Evolutionary conservation across 37 sponge, comb jelly and placozoan genomes (phyloP).

Genomic region (Spongilla lacustris): DNA sequence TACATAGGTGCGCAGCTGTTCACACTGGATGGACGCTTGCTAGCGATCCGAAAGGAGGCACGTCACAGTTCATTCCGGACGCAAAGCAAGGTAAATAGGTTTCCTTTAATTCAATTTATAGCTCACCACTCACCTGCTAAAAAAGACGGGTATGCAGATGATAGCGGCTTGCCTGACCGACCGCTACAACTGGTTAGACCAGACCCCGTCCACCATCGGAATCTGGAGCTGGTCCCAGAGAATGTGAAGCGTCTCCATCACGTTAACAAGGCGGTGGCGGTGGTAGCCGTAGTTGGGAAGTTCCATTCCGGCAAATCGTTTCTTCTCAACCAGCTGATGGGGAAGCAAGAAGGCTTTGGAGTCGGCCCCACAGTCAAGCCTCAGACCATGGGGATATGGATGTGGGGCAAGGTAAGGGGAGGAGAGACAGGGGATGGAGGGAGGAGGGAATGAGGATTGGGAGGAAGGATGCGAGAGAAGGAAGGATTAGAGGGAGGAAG

Average conservation of each 20-base stretch:
- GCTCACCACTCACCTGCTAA: background rate
- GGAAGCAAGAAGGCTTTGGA: conserved; percentile 87
- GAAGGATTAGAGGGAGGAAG: too few species aligned
- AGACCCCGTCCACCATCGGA: conserved; percentile 69
- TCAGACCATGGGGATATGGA: conserved; percentile 97
- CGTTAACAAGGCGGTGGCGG: conserved; percentile 77
- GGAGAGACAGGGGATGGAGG: too few species aligned
- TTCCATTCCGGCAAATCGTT: conserved; percentile 94
- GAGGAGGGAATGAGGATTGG: too few species aligned
- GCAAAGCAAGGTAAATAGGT: background rate
- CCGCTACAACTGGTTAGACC: conserved; percentile 89
- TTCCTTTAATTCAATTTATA: too few species aligned
- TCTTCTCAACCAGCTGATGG: conserved; percentile 93
- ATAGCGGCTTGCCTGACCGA: conserved; percentile 40
- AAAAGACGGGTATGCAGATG: background rate
- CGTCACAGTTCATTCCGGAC: background rate
- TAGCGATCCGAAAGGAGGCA: background rate
- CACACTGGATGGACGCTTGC: background rate
- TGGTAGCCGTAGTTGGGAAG: conserved; percentile 92
- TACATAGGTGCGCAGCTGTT: background rate
- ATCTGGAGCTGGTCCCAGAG: conserved; percentile 69
- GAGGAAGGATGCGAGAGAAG: too few species aligned
- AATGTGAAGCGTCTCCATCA: conserved; percentile 80
- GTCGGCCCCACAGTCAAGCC: conserved; percentile 87
- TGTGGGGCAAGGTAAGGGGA: conserved; percentile 88